These are phyloP conservation scores for Philonicus albiceps DNA, from an alignment of 2,888 invertebrate species.

Conservation along the genomic window DNA sequence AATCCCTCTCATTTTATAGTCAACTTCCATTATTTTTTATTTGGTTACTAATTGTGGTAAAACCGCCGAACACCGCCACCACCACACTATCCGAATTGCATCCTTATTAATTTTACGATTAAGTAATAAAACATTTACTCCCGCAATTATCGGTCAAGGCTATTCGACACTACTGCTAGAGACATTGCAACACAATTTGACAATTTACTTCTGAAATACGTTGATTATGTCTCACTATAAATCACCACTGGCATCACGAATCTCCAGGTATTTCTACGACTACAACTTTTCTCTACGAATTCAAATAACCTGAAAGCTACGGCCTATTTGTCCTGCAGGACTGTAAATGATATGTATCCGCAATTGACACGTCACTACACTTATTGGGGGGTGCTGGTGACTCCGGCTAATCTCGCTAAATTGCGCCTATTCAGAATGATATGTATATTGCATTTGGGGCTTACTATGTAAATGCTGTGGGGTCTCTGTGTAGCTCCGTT, in stretches of 20 bases:
- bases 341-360: slow-evolving; percentile 7
- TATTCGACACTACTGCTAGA: neutral
- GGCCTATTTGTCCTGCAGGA: neutral
- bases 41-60: neutral
- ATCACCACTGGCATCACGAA: neutral
- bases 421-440: neutral
- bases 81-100: neutral
- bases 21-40: neutral
- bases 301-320: neutral
- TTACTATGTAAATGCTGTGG: neutral
- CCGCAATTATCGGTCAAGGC: neutral
- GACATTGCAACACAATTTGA: neutral
- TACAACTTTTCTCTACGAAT: neutral
- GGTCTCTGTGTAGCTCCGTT: neutral
- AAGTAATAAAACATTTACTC: neutral
- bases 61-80: neutral
- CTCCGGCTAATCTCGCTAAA: neutral
- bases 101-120: neutral
- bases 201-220: neutral
- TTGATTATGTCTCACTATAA: neutral
- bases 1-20: neutral
- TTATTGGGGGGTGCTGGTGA: neutral
- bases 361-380: slow-evolving; percentile 11
- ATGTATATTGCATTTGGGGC: neutral
- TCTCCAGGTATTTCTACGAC: neutral